These are phyloP conservation scores for Zoanthus gigantus DNA, from an alignment of 92 coral and sea anemone species.

Conservation along the genomic window DNA sequence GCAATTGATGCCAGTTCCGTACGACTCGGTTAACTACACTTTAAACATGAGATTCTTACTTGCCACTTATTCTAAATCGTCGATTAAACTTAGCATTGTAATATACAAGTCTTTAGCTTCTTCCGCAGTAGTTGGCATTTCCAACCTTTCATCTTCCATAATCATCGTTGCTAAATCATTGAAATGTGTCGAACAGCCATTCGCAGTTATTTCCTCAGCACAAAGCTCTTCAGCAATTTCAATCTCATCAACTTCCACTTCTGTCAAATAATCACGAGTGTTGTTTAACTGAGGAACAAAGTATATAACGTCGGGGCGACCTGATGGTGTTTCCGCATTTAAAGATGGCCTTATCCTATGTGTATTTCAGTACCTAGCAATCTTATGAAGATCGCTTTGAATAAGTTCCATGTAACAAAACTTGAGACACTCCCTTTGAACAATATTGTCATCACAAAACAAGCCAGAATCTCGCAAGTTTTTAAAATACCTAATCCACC, in stretches of 20 bases:
- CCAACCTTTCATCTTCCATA: conserved; percentile 73
- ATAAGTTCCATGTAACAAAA: conserved; percentile 63
- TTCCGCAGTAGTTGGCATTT: conserved; percentile 30
- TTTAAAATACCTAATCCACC: no score
- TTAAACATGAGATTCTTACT: conserved; percentile 3
- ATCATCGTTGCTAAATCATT: conserved; percentile 73
- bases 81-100: conserved; percentile 27
- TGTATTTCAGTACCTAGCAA: conserved; percentile 43
- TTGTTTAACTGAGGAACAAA: conserved; percentile 62
- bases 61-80: conserved; percentile 23
- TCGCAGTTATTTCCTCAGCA: conserved; percentile 48
- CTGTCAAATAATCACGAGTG: conserved; percentile 63
- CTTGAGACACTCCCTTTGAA: conserved; percentile 60
- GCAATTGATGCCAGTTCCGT: conserved; percentile 6
- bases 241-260: conserved; percentile 68
- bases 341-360: conserved; percentile 47
- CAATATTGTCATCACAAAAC: conserved; percentile 56
- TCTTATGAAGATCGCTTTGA: conserved; percentile 20
- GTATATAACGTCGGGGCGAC: conserved; percentile 69
- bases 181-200: conserved; percentile 68
- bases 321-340: conserved; percentile 58
- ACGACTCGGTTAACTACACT: not conserved
- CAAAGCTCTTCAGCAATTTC: conserved; percentile 67
- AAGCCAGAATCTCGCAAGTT: conserved; percentile 54
- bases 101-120: conserved; percentile 35